Conservation (phyloP, 1,140 invertebrate genomes). For the Drosophila repletoides region DNA sequence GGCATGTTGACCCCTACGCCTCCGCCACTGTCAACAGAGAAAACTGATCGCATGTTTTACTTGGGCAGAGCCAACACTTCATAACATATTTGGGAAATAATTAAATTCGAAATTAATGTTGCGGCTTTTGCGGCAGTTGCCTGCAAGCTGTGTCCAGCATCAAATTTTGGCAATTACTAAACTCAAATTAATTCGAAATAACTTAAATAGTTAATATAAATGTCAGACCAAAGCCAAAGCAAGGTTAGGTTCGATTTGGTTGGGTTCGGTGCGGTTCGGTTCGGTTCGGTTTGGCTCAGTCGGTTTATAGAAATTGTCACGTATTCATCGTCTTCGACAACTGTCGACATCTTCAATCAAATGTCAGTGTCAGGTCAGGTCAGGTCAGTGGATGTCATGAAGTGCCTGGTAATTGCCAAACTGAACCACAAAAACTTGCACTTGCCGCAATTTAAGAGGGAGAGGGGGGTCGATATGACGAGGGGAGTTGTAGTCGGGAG, state of each 20-base stretch:
- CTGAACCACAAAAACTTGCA: constrained; percentile 63
- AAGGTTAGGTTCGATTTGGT: too few relatives aligned
- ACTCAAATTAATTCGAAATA: constrained; percentile 37
- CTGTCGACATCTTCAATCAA: constrained; percentile 47
- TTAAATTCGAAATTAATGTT: constrained; percentile 5
- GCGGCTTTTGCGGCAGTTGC: background rate
- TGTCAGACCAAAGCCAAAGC: constrained; percentile 26
- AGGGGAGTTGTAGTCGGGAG: background rate
- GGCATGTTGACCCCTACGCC: too few relatives aligned
- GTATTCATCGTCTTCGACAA: constrained; percentile 43
- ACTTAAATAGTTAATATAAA: constrained; percentile 60
- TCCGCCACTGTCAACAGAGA: too few relatives aligned
- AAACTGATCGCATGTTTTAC: too few relatives aligned
- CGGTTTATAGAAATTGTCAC: constrained; percentile 58
- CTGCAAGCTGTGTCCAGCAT: too few relatives aligned
- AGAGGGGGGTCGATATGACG: too few relatives aligned
- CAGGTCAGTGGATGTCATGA: constrained; percentile 14
- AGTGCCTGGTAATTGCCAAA: constrained; percentile 56
- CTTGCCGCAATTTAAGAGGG: constrained; percentile 4
- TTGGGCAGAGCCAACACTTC: too few relatives aligned
- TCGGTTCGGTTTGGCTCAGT: background rate
- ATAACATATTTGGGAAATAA: too few relatives aligned
- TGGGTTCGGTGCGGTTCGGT: too few relatives aligned
- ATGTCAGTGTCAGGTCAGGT: constrained; percentile 25
- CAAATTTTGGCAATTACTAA: background rate